Evolutionary conservation across 30 jellyfish, hydroid and myxozoan species (phyloP).

Genomic region (Cassiopea andromeda): DNA sequence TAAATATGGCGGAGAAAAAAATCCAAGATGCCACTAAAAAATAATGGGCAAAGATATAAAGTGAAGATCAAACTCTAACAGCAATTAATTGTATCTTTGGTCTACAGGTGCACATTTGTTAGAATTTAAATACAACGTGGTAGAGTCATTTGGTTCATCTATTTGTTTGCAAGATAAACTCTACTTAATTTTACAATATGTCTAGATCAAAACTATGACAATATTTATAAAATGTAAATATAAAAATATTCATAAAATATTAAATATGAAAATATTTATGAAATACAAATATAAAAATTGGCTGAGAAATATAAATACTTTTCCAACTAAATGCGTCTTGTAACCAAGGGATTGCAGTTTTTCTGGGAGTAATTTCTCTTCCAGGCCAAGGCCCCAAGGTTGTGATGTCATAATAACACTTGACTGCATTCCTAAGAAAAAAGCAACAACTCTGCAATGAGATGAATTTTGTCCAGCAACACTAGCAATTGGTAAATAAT

Average conservation of each 20-base stretch:
- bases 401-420: conserved; percentile 76
- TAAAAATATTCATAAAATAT: too few species aligned
- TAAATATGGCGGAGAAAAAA: conserved; percentile 74
- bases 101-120: too few species aligned
- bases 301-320: conserved; percentile 17
- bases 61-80: not conserved
- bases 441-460: not conserved
- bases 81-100: too few species aligned
- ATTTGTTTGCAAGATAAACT: too few species aligned
- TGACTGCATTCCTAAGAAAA: conserved; percentile 71
- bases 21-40: conserved; percentile 95
- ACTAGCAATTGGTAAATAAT: not conserved
- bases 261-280: too few species aligned
- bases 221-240: too few species aligned
- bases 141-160: too few species aligned
- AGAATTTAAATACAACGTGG: too few species aligned
- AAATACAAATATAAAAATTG: too few species aligned
- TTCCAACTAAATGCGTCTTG: conserved; percentile 83
- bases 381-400: conserved; percentile 81
- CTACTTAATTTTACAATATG: too few species aligned
- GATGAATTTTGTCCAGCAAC: not conserved
- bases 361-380: conserved; percentile 73
- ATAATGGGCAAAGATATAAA: not conserved
- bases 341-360: conserved; percentile 58
- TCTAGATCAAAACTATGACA: too few species aligned